Conservation (phyloP, 2,113 vertebrate species). For the Balaeniceps rex region DNA sequence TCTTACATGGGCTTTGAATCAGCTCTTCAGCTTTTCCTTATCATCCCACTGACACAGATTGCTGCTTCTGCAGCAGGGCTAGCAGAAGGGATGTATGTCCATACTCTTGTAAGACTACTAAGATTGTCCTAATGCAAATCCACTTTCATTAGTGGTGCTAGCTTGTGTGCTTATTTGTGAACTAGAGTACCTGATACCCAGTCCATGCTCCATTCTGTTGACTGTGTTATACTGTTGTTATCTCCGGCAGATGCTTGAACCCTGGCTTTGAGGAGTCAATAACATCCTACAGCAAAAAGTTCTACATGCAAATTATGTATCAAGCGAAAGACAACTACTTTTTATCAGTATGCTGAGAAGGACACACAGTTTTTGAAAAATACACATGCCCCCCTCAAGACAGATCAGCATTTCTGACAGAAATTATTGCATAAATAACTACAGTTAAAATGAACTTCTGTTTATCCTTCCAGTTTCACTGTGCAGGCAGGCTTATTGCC, state of each 20-base stretch:
- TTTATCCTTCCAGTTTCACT: background rate
- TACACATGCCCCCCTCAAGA: background rate
- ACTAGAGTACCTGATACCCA: background rate
- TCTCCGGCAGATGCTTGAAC: background rate
- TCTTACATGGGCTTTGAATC: background rate
- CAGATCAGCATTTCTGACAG: background rate
- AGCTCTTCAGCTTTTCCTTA: background rate
- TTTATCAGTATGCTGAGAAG: background rate
- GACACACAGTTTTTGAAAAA: background rate
- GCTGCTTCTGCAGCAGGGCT: background rate
- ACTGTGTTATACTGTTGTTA: background rate
- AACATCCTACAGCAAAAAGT: background rate
- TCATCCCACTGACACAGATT: background rate
- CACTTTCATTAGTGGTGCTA: background rate
- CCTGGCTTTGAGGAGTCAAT: background rate
- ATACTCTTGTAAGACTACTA: background rate
- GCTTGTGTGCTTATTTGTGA: background rate
- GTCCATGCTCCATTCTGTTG: background rate
- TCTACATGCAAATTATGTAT: background rate
- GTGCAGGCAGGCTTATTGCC: background rate
- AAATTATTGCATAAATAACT: background rate
- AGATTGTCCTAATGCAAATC: background rate
- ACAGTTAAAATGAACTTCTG: background rate
- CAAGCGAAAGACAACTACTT: background rate
- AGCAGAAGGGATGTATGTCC: background rate